Base-by-base conservation (phyloP, 2,113 vertebrate species). In the Scatophagus argus region DNA sequence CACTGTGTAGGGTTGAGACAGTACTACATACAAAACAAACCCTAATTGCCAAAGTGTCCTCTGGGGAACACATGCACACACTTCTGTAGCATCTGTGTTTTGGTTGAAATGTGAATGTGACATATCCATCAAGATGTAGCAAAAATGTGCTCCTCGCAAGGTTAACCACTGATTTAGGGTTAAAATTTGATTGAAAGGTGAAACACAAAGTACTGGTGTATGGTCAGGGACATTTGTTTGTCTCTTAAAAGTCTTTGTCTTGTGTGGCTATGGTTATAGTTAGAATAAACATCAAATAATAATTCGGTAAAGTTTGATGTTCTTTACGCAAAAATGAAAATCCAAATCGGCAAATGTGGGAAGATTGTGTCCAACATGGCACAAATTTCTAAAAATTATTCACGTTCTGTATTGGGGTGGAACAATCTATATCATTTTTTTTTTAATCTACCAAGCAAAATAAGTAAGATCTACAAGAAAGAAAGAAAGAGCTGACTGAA, bases 11-110 rank as follows among this genome's bases (percentile, higher is more conserved):
- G 38, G 51, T 66, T 68, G 52, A 77, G 64, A 75, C 14, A 44
- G 36, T 17, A 16, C 39, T 21, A 54, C 54, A 73, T 79, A 83
- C n/a, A 59, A 77, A 67, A 74, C 72, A 66, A 72, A 72, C 29
- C 31, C 8, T 73, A 56, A 68, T 25, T 21, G 29, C 38, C 61
- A 75, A 70, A 73, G 70, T 71, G 82, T 74, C 79, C 75, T 67
- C 64, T 51, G 56, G 63, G 55, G 61, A 68, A 55, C 62, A 81
- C 74, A 85, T 39, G 17, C 44, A 61, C 23, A 19, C 59, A 34
- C 17, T 31, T 34, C 21, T 72, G 14, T 29, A 14, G 31, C n/a
- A 44, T 59, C 23, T 49, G 19, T 1, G 14, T 34, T 60, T 10
- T 44, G 39, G 16, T 2, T 58, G 3, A 58, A 12, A 38, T 46